These are phyloP conservation scores for Gephyroberyx darwinii DNA, from an alignment of 2,797 vertebrate species.

Conservation along the genomic window DNA sequence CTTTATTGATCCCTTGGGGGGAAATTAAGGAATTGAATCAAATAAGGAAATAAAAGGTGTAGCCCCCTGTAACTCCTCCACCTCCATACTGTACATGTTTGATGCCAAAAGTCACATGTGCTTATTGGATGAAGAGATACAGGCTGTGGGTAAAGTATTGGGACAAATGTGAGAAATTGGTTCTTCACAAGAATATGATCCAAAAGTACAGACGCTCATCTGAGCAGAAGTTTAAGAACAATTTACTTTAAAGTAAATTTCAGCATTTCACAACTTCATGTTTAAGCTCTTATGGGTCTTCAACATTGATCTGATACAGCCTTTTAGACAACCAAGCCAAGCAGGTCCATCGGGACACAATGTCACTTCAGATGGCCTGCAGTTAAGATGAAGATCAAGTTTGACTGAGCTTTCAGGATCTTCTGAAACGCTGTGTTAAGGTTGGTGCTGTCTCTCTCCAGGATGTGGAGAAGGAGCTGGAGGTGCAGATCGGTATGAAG, in stretches of 20 bases:
- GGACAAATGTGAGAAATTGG: background rate
- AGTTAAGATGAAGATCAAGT: no score
- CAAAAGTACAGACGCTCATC: no score
- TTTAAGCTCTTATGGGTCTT: background rate
- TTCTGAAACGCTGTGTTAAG: background rate
- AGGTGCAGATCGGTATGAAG: constrained; percentile 96
- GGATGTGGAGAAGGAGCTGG: constrained; percentile 98
- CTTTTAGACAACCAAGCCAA: background rate
- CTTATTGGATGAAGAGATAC: no score
- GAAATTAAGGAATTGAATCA: no score
- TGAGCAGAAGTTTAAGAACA: no score
- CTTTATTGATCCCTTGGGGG: no score
- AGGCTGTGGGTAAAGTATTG: background rate
- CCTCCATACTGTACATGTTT: background rate
- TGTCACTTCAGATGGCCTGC: no score
- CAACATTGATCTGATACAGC: background rate
- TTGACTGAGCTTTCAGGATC: no score
- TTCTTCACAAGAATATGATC: background rate
- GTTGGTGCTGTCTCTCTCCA: constrained; percentile 57
- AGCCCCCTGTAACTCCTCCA: no score
- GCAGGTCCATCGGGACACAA: background rate
- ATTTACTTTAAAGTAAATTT: no score
- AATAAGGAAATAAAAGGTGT: background rate
- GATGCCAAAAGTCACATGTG: no score
- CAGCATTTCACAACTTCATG: no score